Conservation (phyloP, 1,140 invertebrate genomes). For the Chelonus insularis region DNA sequence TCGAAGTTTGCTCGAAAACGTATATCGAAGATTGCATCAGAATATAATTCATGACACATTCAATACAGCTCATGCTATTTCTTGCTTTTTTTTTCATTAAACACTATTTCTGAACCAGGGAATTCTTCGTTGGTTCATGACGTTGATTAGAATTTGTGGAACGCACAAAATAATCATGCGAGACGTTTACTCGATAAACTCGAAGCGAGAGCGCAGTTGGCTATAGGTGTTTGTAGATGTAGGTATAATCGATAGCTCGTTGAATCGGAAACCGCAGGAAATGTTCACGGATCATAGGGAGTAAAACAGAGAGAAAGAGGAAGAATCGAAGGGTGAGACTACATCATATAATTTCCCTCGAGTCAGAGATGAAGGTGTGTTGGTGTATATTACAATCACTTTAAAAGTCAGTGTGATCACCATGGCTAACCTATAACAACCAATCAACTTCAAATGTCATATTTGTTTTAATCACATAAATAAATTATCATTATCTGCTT, state of each 20-base stretch:
- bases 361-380: neutral
- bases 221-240: neutral
- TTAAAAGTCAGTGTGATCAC: neutral
- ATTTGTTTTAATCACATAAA: no score
- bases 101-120: neutral
- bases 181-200: conserved; percentile 24
- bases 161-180: conserved; percentile 18
- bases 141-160: conserved; percentile 26
- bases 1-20: neutral
- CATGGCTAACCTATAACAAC: no score
- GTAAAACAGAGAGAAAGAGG: neutral
- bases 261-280: conserved; percentile 10
- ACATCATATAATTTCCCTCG: conserved; percentile 27
- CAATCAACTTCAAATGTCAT: no score
- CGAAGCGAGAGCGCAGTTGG: conserved; percentile 14
- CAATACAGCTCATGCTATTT: neutral
- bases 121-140: conserved; percentile 8
- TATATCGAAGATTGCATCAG: neutral
- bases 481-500: neutral
- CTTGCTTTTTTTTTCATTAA: neutral
- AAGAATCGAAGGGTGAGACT: neutral
- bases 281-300: neutral
- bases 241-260: conserved; percentile 22
- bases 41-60: no score
- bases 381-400: neutral